Evolutionary conservation across 2,888 invertebrate genomes (phyloP).

Genomic region (Drosophila tanythrix): DNA sequence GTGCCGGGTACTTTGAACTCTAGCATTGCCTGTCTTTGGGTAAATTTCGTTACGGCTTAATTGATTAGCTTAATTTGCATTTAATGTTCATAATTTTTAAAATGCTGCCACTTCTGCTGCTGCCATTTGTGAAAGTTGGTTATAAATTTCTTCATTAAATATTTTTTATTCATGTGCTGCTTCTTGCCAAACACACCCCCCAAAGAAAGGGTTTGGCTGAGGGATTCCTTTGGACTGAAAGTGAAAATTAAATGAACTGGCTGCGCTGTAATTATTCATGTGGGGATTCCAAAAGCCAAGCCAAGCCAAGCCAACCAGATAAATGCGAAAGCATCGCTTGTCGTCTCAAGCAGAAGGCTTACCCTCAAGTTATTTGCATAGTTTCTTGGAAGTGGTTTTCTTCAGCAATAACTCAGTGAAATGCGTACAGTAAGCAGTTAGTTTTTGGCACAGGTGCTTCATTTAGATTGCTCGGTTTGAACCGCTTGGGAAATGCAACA

Average conservation of each 20-base stretch:
- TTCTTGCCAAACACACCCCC: background rate
- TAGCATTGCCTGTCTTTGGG: conserved; percentile 5
- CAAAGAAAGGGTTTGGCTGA: conserved; percentile 40
- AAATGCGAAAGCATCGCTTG: conserved; percentile 50
- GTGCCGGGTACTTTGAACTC: conserved; percentile 57
- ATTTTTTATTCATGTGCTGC: conserved; percentile 67
- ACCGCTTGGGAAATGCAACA: conserved; percentile 14
- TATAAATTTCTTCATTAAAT: conserved; percentile 79
- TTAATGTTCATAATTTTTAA: conserved; percentile 79
- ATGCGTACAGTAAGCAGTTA: conserved; percentile 25
- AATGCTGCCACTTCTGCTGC: conserved; percentile 24
- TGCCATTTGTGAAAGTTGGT: conserved; percentile 63
- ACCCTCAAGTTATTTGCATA: conserved; percentile 48
- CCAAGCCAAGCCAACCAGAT: conserved; percentile 35
- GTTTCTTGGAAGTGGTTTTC: conserved; percentile 39
- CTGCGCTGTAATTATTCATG: conserved; percentile 74
- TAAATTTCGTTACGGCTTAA: conserved; percentile 56
- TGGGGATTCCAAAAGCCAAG: conserved; percentile 59
- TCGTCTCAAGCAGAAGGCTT: conserved; percentile 32
- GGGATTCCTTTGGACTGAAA: conserved; percentile 41
- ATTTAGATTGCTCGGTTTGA: conserved; percentile 12
- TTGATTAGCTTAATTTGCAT: conserved; percentile 79
- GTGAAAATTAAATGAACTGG: conserved; percentile 74
- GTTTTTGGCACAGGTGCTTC: conserved; percentile 50
- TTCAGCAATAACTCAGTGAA: conserved; percentile 17